These are phyloP conservation scores for Aphaenogaster ashmeadi DNA, from an alignment of 1,140 invertebrate species.

Conservation along the genomic window DNA sequence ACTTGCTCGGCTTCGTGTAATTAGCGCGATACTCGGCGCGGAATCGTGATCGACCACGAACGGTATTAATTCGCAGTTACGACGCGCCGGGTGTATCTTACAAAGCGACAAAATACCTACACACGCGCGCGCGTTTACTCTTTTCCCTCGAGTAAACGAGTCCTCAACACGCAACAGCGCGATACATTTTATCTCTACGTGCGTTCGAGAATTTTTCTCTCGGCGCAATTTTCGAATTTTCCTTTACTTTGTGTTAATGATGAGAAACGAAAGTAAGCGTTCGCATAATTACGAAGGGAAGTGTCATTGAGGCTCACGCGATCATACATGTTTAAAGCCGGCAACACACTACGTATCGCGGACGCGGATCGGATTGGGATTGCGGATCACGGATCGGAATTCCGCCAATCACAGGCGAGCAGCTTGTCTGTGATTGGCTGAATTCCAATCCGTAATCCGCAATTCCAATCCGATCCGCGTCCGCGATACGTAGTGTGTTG, in stretches of 20 bases:
- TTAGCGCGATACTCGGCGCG: constrained; percentile 67
- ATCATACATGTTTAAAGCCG: background rate
- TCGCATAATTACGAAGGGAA: constrained; percentile 7
- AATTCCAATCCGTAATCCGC: no score
- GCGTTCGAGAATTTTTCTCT: background rate
- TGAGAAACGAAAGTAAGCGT: background rate
- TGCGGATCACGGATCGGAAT: no score
- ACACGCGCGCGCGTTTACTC: background rate
- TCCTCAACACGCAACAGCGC: background rate
- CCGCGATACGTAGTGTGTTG: no score
- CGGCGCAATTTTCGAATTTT: constrained; percentile 17
- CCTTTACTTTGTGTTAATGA: background rate
- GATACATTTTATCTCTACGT: background rate
- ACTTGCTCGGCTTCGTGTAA: constrained; percentile 75
- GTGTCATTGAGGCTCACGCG: constrained; percentile 23
- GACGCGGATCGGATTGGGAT: no score
- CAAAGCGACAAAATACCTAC: constrained; percentile 17
- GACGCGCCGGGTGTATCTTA: constrained; percentile 8
- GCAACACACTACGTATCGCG: no score
- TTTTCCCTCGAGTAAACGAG: background rate
- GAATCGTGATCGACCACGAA: constrained; percentile 57
- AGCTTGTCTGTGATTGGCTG: no score
- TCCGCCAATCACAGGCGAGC: no score
- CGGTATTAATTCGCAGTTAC: constrained; percentile 61
- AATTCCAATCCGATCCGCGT: no score